These are phyloP conservation scores for Enoplosus armatus DNA, from an alignment of 2,797 vertebrate species.

Conservation along the genomic window DNA sequence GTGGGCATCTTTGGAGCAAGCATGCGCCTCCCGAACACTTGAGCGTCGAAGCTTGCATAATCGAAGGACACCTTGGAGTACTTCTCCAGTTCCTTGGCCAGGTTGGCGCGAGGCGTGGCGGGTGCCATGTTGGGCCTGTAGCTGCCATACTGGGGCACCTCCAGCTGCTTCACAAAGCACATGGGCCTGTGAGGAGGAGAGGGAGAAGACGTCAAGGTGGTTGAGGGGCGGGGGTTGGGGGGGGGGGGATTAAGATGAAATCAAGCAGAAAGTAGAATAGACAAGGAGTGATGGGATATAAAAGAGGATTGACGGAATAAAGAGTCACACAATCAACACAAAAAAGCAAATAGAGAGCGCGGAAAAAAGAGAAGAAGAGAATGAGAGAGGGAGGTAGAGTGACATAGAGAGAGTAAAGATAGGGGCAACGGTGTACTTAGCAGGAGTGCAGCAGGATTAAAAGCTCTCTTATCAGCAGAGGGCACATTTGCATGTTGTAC, in stretches of 20 bases:
- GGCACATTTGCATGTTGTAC: conserved; percentile 87
- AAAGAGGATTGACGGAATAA: conserved; percentile 45
- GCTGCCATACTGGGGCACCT: conserved; percentile 94
- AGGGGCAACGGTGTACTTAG: conserved; percentile 77
- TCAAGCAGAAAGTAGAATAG: not conserved
- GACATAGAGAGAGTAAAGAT: conserved; percentile 71
- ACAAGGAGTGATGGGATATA: conserved; percentile 22
- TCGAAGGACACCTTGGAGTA: conserved; percentile 99
- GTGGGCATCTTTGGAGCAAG: conserved; percentile 98
- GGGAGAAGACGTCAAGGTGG: conserved; percentile 23
- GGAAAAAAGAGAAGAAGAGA: conserved; percentile 29
- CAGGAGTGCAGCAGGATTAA: conserved; percentile 83
- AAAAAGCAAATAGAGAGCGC: conserved; percentile 34
- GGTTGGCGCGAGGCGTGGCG: conserved; percentile 93
- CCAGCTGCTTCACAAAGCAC: conserved; percentile 99
- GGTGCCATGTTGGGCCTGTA: conserved; percentile 93
- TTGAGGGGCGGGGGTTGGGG: too few relatives aligned
- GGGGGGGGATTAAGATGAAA: conserved; percentile 5
- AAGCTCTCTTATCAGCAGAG: conserved; percentile 85
- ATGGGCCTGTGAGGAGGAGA: conserved; percentile 89
- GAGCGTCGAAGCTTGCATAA: conserved; percentile 99
- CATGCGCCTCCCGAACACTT: conserved; percentile 98
- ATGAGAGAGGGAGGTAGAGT: conserved; percentile 52
- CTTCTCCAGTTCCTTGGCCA: conserved; percentile 99
- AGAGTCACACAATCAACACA: conserved; percentile 36